Evolutionary conservation across 2,113 vertebrate genomes (phyloP).

Genomic region (Pithys albifrons): DNA sequence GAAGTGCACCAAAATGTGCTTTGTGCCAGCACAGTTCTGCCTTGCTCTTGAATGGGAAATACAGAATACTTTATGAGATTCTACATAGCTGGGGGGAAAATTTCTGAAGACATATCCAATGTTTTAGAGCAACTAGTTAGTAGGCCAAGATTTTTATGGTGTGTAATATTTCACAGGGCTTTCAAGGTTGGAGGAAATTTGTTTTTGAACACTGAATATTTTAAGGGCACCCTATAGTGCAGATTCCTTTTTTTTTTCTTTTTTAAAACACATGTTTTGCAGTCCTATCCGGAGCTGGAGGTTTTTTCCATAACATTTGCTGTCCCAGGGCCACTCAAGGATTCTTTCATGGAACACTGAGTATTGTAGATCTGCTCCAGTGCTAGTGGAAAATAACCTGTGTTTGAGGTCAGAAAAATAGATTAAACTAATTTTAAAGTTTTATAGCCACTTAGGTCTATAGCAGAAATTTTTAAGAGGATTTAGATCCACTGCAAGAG

Average conservation of each 20-base stretch:
- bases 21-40: conserved; percentile 28
- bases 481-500: neutral
- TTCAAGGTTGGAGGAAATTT: conserved; percentile 74
- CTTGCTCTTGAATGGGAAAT: conserved; percentile 16
- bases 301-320: conserved; percentile 59
- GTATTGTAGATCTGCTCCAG: conserved; percentile 42
- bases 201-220: conserved; percentile 70
- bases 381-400: conserved; percentile 68
- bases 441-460: conserved; percentile 53
- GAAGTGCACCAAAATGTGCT: neutral
- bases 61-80: conserved; percentile 48
- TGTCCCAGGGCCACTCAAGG: conserved; percentile 59
- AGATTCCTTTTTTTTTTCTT: neutral
- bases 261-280: conserved; percentile 21
- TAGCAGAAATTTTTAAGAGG: conserved; percentile 28
- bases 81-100: conserved; percentile 23
- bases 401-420: conserved; percentile 73
- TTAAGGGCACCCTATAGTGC: conserved; percentile 64
- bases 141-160: conserved; percentile 68
- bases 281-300: conserved; percentile 47
- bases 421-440: conserved; percentile 65
- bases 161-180: conserved; percentile 70
- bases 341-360: conserved; percentile 46
- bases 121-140: conserved; percentile 45
- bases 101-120: conserved; percentile 47